Conservation (phyloP, 2,888 invertebrate species). For the Cryptocephalus primarius region DNA sequence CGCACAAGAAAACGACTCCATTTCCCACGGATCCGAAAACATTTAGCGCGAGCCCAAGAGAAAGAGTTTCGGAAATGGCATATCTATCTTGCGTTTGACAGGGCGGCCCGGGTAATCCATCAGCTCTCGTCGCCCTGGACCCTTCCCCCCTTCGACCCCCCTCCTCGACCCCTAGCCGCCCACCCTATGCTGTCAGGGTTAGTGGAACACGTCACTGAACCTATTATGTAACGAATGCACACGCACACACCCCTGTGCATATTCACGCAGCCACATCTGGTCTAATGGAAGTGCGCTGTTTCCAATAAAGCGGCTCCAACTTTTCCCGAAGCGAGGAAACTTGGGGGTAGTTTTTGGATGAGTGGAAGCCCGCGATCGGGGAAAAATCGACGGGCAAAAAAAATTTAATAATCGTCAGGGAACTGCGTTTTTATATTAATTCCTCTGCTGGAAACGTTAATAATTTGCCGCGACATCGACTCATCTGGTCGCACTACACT, state of each 20-base stretch:
- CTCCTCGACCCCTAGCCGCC: constrained; percentile 32
- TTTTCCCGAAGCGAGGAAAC: too few species aligned
- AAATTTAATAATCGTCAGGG: too few species aligned
- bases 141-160: constrained; percentile 15
- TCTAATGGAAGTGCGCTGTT: constrained; percentile 38
- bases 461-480: too few species aligned
- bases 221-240: constrained; percentile 38
- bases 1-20: too few species aligned
- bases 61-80: constrained; percentile 37
- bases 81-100: constrained; percentile 42
- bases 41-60: constrained; percentile 23
- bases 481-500: too few species aligned
- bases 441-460: too few species aligned
- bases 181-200: constrained; percentile 37
- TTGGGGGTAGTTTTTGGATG: too few species aligned
- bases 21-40: not conserved
- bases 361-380: too few species aligned
- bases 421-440: too few species aligned
- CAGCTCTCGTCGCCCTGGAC: constrained; percentile 19
- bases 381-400: too few species aligned
- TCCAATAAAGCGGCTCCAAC: constrained; percentile 19
- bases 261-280: constrained; percentile 30
- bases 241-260: constrained; percentile 24
- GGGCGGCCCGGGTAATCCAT: constrained; percentile 38
- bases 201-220: constrained; percentile 42